phyloP scores from a whole-genome alignment of 2,888 invertebrate species.

The Spodoptera exigua region DNA sequence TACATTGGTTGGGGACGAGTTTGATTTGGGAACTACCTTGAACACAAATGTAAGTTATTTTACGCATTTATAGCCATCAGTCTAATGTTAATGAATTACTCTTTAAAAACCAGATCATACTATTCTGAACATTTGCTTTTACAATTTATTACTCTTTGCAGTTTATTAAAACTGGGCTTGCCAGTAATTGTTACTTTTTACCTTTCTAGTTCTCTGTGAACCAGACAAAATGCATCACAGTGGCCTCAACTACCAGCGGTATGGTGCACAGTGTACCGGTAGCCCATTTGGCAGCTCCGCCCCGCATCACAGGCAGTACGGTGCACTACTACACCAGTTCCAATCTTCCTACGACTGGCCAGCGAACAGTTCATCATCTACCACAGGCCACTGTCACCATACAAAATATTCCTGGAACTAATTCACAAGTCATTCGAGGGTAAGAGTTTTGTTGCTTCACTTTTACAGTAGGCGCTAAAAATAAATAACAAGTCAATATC shows the following conservation, averaged over 20 bases:
- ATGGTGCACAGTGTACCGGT: slow-evolving; percentile 86
- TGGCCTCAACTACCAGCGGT: slow-evolving; percentile 84
- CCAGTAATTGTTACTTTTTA: neutral
- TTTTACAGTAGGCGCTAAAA: slow-evolving; percentile 2
- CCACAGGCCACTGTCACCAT: slow-evolving; percentile 83
- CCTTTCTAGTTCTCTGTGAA: slow-evolving; percentile 75
- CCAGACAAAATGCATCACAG: slow-evolving; percentile 84
- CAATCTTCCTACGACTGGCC: slow-evolving; percentile 57
- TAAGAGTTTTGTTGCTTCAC: slow-evolving; percentile 55
- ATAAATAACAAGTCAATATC: no score
- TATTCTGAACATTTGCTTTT: neutral
- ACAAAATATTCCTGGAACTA: slow-evolving; percentile 80
- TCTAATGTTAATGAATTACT: no score
- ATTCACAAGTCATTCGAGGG: slow-evolving; percentile 83
- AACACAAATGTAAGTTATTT: slow-evolving; percentile 80
- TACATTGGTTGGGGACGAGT: slow-evolving; percentile 85
- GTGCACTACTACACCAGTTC: slow-evolving; percentile 77
- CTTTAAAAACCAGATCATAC: no score
- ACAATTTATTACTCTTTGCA: neutral
- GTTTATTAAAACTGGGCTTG: neutral
- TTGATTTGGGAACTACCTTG: slow-evolving; percentile 84
- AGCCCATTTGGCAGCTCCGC: slow-evolving; percentile 78
- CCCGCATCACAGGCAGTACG: slow-evolving; percentile 79
- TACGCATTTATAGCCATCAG: neutral
- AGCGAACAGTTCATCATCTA: slow-evolving; percentile 75